Evolutionary conservation across 2,888 invertebrate species (phyloP).

Genomic region (Dyspetes luteomarginatus): DNA sequence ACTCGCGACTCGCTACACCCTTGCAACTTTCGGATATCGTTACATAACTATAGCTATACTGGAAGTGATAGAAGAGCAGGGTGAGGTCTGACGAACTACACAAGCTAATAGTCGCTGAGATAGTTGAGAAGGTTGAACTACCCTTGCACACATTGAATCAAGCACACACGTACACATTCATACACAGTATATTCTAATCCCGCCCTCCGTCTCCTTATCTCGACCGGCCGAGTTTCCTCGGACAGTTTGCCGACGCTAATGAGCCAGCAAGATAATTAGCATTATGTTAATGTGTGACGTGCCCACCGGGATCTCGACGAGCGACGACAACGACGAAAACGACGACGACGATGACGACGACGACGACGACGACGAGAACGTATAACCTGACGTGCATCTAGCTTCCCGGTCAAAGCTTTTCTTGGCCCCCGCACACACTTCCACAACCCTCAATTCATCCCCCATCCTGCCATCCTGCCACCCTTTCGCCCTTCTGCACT

Average conservation of each 20-base stretch:
- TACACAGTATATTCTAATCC: slow-evolving; percentile 41
- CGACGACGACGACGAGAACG: background rate
- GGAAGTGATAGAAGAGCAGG: too few relatives aligned
- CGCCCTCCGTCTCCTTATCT: slow-evolving; percentile 78
- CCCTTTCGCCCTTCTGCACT: slow-evolving; percentile 24
- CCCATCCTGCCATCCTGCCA: slow-evolving; percentile 1
- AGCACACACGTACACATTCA: slow-evolving; percentile 67
- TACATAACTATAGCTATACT: too few relatives aligned
- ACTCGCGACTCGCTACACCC: too few relatives aligned
- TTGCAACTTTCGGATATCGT: too few relatives aligned
- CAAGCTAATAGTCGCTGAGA: too few relatives aligned
- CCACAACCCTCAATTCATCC: background rate
- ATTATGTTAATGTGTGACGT: slow-evolving; percentile 83
- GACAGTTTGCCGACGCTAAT: slow-evolving; percentile 83
- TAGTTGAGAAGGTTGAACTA: too few relatives aligned
- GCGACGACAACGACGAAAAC: slow-evolving; percentile 49
- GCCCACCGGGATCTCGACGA: slow-evolving; percentile 68
- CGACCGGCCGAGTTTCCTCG: slow-evolving; percentile 80
- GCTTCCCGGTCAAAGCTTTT: slow-evolving; percentile 70
- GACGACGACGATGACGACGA: slow-evolving; percentile 46
- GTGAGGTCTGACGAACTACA: too few relatives aligned
- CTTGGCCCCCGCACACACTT: slow-evolving; percentile 13
- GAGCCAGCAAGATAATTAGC: slow-evolving; percentile 83
- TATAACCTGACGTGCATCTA: slow-evolving; percentile 76
- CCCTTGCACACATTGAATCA: slow-evolving; percentile 27